Evolutionary conservation across 2,797 vertebrate species (phyloP).

Genomic region (Enteromius thamalakanensis): DNA sequence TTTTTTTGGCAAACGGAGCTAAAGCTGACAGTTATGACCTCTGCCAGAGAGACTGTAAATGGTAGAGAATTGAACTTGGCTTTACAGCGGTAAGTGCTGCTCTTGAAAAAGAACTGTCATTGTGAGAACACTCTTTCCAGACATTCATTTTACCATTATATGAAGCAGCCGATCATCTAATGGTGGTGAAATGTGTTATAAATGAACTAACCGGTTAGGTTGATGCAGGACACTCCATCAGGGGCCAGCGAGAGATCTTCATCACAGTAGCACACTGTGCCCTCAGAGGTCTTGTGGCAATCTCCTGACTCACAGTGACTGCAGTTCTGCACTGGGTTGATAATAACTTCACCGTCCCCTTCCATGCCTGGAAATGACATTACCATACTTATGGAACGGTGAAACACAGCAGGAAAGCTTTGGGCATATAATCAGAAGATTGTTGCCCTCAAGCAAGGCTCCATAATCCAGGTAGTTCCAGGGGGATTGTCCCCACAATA

Average conservation of each 20-base stretch:
- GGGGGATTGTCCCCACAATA: neutral
- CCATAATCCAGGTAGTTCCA: neutral
- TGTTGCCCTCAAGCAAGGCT: neutral
- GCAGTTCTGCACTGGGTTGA: constrained; percentile 92
- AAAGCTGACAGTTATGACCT: constrained; percentile 2
- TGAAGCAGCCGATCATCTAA: neutral
- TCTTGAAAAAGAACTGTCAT: constrained; percentile 18
- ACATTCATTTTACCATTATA: constrained; percentile 17
- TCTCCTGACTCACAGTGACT: constrained; percentile 92
- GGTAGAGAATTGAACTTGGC: neutral
- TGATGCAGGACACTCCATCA: constrained; percentile 87
- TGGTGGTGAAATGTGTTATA: constrained; percentile 8
- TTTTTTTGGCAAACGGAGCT: neutral
- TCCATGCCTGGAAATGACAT: constrained; percentile 83
- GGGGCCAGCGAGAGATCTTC: constrained; percentile 82
- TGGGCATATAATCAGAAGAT: neutral
- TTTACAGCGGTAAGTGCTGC: constrained; percentile 3
- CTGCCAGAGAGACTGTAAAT: constrained; percentile 20
- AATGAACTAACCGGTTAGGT: constrained; percentile 70
- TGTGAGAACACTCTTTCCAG: neutral
- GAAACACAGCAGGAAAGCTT: neutral
- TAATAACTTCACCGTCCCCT: constrained; percentile 92
- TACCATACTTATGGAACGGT: neutral
- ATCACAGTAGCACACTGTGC: constrained; percentile 89
- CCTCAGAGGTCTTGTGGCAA: constrained; percentile 82